Percentiles rank a stretch among this genome's conserved stretches.
These are phyloP conservation scores for Diogma glabrata DNA, from an alignment of 2,888 invertebrate genomes.

Conservation along the genomic window DNA sequence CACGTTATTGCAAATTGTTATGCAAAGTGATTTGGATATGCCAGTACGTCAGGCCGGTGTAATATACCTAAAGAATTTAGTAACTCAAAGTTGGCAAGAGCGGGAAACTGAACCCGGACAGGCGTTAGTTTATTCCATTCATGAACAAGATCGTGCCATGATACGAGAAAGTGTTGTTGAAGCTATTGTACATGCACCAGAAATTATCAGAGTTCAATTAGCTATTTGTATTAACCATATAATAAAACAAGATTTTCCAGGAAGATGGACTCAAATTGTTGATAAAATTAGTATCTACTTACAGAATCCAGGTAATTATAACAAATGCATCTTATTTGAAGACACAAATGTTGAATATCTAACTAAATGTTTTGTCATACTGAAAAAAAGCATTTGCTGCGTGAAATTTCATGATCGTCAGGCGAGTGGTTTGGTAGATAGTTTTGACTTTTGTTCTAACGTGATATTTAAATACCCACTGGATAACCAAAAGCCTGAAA, in stretches of 20 bases:
- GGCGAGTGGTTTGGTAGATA: too few relatives aligned
- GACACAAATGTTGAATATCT: too few relatives aligned
- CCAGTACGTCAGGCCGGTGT: constrained; percentile 93
- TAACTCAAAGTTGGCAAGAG: constrained; percentile 81
- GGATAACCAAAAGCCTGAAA: too few relatives aligned
- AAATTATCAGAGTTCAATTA: constrained; percentile 80
- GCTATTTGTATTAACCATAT: constrained; percentile 88
- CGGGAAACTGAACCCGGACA: constrained; percentile 62
- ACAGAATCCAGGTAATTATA: constrained; percentile 66
- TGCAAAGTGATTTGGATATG: constrained; percentile 80
- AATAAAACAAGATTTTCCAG: constrained; percentile 92
- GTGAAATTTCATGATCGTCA: too few relatives aligned
- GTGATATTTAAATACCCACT: too few relatives aligned
- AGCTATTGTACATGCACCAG: constrained; percentile 86
- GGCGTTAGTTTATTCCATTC: constrained; percentile 71
- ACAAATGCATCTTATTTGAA: too few relatives aligned
- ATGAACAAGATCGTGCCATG: constrained; percentile 91
- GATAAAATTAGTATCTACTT: constrained; percentile 91
- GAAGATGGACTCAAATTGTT: constrained; percentile 88
- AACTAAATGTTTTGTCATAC: too few relatives aligned
- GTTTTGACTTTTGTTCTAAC: too few relatives aligned
- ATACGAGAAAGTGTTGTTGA: constrained; percentile 91
- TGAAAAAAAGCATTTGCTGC: too few relatives aligned
- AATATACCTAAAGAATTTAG: constrained; percentile 91
- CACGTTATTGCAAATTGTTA: constrained; percentile 82